Conservation (phyloP, 64 coral and sea anemone genomes). For the Stylophora pistillata region DNA sequence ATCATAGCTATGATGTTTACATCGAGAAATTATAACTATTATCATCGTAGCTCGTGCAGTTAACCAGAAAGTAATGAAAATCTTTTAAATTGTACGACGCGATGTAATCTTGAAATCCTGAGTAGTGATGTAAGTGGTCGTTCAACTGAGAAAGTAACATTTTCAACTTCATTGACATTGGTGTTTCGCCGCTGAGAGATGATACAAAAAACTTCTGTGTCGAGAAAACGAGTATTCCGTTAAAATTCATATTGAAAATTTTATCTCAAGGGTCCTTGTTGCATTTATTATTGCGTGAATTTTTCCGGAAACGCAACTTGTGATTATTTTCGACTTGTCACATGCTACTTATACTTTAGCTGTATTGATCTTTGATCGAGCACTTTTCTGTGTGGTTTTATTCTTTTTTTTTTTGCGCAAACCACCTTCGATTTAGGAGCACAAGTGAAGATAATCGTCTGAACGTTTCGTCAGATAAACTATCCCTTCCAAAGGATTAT, state of each 20-base stretch:
- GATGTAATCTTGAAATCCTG: neutral
- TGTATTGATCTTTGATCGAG: conserved; percentile 33
- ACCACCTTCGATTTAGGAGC: neutral
- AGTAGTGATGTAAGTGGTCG: neutral
- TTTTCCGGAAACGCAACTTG: conserved; percentile 41
- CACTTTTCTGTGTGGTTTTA: neutral
- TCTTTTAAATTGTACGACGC: neutral
- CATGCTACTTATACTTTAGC: neutral
- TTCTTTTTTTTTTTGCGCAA: neutral
- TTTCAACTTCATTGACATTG: neutral
- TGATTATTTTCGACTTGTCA: conserved; percentile 28
- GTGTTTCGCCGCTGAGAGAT: neutral
- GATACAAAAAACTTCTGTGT: neutral
- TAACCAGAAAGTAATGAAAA: neutral
- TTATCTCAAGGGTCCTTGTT: conserved; percentile 14
- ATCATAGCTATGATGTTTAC: conserved; percentile 18
- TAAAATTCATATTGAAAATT: neutral
- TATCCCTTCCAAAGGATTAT: neutral
- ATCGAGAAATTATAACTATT: neutral
- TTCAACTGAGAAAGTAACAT: neutral
- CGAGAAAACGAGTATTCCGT: neutral
- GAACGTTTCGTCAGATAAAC: neutral
- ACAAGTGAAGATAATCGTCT: neutral
- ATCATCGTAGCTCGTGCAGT: neutral
- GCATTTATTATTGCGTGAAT: neutral